Base-by-base conservation (phyloP, 2,797 vertebrate species). In the Amphiprion clarkii region DNA sequence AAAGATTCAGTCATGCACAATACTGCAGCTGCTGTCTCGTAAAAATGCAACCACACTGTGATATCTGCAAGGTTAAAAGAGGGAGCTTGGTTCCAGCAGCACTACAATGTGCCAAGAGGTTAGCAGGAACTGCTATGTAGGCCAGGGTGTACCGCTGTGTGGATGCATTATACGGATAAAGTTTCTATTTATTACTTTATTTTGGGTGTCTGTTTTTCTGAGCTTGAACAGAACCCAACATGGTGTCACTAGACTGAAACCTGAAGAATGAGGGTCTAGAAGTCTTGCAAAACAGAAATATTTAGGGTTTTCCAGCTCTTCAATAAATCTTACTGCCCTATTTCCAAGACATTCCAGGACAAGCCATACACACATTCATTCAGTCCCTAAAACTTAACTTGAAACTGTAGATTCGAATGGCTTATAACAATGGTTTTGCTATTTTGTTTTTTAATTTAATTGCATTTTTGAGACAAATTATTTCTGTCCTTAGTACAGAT, bases 1-100 rank as follows among this genome's bases (percentile, higher is more conserved):
- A 67, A 10, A 77, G 40, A 46, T 74, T 64, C 2, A 61, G 33
- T 55, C 67, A 84, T 87, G 77, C 79, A 76, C 27, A 48, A 71
- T 33, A 46, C 58, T 78, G 69, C 62, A 79, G 58, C 16, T 70
- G 56, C 31, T 65, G 21, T 77, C 49, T 25, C 49, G 31, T 53
- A 58, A 65, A 69, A 73, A 81, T 76, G 66, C 72, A 76, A 71
- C 44, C 52, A 64, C 29, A 54, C 19, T 73, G 75, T 6, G 2
- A 46, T 65, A 71, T 73, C 54, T 76, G 65, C 56, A 71, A 58
- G 55, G 44, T 70, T 62, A 55, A 79, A 76, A 67, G 49, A 68
- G 51, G 57, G 79, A 59, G 51, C 7, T 70, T 57, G 17, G 53
- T 54, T 74, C 54, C 65, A 67, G 65, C 60, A 74, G 60, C 57